Base-by-base conservation (phyloP, 2,113 vertebrate genomes). In the Microcebus lehilahytsara region DNA sequence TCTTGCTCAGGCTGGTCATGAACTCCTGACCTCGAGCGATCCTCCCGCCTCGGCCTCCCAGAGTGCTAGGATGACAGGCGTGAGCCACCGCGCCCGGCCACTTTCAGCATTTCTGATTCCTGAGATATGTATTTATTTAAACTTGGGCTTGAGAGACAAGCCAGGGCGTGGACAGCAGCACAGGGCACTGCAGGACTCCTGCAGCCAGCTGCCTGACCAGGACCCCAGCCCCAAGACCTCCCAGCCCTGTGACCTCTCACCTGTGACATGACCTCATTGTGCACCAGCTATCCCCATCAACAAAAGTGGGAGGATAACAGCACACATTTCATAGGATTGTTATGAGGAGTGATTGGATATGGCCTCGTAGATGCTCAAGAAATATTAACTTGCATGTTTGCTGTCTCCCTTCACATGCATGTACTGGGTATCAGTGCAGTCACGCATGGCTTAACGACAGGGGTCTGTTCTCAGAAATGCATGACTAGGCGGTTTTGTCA, bases 51-150 rank as follows among this genome's bases (percentile, higher is more conserved):
- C 9, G 49, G 49, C 49, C 49, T 49, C 49, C 49, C 49, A 49
- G 49, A 49, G 49, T 49, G 49, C 49, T 49, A 11, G 49, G 9
- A 49, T 49, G 1, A 12, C 49, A 49, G 49, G 49, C 49, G 49
- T 49, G 49, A 49, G 49, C 49, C 49, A 49, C 49, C 49, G 10
- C 9, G 10, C 49, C 49, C 2, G 10, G 49, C 49, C 49, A 49
- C 49, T 84, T 85, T 93, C 40, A 71, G 42, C 81, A 42, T 53
- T 79, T 94, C 89, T 64, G 32, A 71, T 78, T 78, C 32, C 64
- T 75, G 64, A 64, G 22, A 53, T 80, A 34, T 8, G 46, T 2
- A 40, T 92, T 77, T 93, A 34, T 83, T 72, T 30, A 86, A 62
- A 30, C 34, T 37, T 30, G 37, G 60, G 64, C 34, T 51, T 84